Conservation (phyloP, 2,797 vertebrate genomes). For the Remorina albescens region DNA sequence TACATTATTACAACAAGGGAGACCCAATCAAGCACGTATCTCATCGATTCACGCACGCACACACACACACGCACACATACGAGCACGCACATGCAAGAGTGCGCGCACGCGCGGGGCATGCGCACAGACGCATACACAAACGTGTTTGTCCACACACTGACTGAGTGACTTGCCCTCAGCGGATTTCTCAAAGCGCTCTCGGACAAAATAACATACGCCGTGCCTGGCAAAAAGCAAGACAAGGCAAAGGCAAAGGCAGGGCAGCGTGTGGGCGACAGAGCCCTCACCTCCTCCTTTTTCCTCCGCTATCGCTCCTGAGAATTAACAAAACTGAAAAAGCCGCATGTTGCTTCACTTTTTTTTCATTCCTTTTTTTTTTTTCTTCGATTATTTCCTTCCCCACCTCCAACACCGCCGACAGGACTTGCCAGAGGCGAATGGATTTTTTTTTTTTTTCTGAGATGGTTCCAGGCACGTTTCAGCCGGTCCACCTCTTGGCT, state of each 20-base stretch:
- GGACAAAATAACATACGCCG: constrained; percentile 79
- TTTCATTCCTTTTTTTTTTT: too few species aligned
- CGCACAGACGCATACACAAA: constrained; percentile 23
- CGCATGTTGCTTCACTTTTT: constrained; percentile 57
- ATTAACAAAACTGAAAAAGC: constrained; percentile 75
- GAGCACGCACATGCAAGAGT: not conserved
- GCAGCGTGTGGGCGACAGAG: constrained; percentile 78
- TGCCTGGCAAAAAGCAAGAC: too few species aligned
- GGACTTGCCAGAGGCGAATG: constrained; percentile 65
- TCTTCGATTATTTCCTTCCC: constrained; percentile 1
- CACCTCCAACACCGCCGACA: constrained; percentile 15
- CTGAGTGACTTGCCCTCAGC: constrained; percentile 74
- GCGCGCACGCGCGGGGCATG: not conserved
- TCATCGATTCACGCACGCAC: constrained; percentile 88
- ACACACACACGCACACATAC: constrained; percentile 4
- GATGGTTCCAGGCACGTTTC: constrained; percentile 67
- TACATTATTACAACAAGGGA: constrained; percentile 92
- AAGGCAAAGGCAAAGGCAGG: constrained; percentile 49
- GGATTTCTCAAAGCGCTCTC: constrained; percentile 80
- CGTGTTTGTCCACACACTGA: constrained; percentile 42
- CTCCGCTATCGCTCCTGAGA: constrained; percentile 56
- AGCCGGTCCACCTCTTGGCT: constrained; percentile 58
- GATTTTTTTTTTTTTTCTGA: constrained; percentile 72
- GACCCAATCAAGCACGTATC: constrained; percentile 94
- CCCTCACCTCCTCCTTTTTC: constrained; percentile 70